Conservation (phyloP, 2,888 invertebrate species). For the Xanthia togata region DNA sequence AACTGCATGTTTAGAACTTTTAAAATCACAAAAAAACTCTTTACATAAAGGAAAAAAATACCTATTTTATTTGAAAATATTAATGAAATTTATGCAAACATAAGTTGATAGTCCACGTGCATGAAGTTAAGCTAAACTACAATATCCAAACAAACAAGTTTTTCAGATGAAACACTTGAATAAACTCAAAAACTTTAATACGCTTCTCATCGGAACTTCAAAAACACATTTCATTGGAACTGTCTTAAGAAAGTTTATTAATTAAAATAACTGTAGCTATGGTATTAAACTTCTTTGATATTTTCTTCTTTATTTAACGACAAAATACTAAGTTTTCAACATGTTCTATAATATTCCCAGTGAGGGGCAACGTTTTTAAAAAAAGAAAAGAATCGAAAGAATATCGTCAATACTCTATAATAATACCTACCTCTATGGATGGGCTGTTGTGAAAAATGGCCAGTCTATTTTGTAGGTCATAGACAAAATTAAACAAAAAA, state of each 20-base stretch:
- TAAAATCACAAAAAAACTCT: background rate
- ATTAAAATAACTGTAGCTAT: conserved; percentile 44
- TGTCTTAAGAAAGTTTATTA: conserved; percentile 53
- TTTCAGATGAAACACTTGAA: conserved; percentile 22
- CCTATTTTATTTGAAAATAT: background rate
- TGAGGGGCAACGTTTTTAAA: too few species aligned
- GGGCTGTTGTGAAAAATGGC: background rate
- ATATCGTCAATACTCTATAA: background rate
- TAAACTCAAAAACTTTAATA: conserved; percentile 50
- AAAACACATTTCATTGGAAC: conserved; percentile 54
- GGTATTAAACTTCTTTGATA: conserved; percentile 16
- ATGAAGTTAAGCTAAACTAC: background rate
- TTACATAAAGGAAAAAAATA: background rate
- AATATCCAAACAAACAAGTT: conserved; percentile 21
- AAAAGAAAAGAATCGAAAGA: too few species aligned
- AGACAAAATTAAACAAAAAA: background rate
- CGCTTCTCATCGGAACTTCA: conserved; percentile 43
- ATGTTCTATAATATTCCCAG: background rate
- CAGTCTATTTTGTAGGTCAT: background rate
- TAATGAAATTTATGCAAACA: background rate
- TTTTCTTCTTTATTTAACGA: conserved; percentile 6
- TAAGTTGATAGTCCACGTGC: background rate
- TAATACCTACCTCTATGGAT: background rate
- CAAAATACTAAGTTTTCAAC: background rate
- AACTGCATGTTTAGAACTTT: background rate